Base-by-base conservation (phyloP, 2,113 vertebrate species). In the Rafetus swinhoei region DNA sequence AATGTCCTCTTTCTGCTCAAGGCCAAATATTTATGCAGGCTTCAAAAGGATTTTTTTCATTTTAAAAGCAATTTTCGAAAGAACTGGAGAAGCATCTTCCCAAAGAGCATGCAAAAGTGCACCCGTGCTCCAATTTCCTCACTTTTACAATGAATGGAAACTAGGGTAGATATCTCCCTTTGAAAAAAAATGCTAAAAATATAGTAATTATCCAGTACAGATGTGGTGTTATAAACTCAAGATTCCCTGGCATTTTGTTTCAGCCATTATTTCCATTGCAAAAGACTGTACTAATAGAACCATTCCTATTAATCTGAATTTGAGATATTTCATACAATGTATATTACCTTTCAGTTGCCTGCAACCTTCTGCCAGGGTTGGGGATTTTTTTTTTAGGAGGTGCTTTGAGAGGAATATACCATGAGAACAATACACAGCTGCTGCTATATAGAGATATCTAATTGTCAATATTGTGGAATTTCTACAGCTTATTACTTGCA, bases 391-490 rank as follows among this genome's bases (percentile, higher is more conserved):
- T 1, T 19, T 98, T 98, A 98, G 98, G 97, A 98, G 98, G 98
- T 98, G 98, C 98, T 98, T 98, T 98, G 98, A 98, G 98, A 97
- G 97, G 98, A 98, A 98, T 98, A 98, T 98, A 98, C 98, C 98
- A 98, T 97, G 98, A 98, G 98, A 98, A 98, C 98, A 98, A 98
- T 98, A 98, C 98, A 98, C 98, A 98, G 98, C 98, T 98, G 98
- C 98, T 98, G 98, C 98, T 97, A 98, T 98, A 98, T 98, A 98
- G 98, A 98, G 98, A 98, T 98, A 98, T 98, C 98, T 98, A 98
- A 98, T 99, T 98, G 98, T 98, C 98, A 98, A 98, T 98, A 98
- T 98, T 98, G 98, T 98, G 97, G 98, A 98, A 98, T 98, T 99
- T 98, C 98, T 98, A 98, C 98, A 98, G 98, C 98, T 98, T 98